Base-by-base conservation (phyloP, 2,888 invertebrate species). In the Girardia tigrina region DNA sequence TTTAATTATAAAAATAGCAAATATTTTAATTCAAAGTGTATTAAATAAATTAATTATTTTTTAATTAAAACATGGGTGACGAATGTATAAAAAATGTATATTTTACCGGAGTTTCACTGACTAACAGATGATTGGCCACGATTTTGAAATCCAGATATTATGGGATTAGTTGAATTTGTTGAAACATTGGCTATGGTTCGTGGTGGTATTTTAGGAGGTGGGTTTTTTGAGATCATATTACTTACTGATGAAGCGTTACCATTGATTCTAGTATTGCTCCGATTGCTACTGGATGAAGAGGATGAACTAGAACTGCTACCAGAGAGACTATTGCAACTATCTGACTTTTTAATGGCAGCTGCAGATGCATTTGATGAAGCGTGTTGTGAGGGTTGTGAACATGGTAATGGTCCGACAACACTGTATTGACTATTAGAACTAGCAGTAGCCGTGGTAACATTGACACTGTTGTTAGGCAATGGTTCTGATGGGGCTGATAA, bases 271-370 rank as follows among this genome's bases (percentile, higher is more conserved):
- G 8, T 56, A 23, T 56, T 56, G 23, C 56, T 56, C 23, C 56
- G n/a, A 56, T 56, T 56, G 56, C 56, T 56, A 56, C 56, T 56
- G n/a, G 56, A 56, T 6, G 56, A 56, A 6, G 56, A 56, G 23
- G 56, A 56, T 4, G 56, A 12, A n/a, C 56, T 56, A 56, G 56
- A 56, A 56, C 56, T 56, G 56, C 56, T 26, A 74, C 74, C 74
- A 2, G 74, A 74, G 26, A 74, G 56, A 23, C 74, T 74, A 28
- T 74, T 74, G 20, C 74, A 74, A 56, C 74, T 74, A 14, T 27
- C 74, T 14, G 74, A 26, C 27, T 74, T 74, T 69, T 74, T 56
- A 56, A 56, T 56, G 56, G 23, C 56, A 20, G 56, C n/a, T n/a
- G 56, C 56, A 56, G 56, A 56, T 56, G 56, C 56, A 56, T 56